These are phyloP conservation scores for Parnassius smintheus DNA, from an alignment of 2,888 invertebrate species.

Conservation along the genomic window DNA sequence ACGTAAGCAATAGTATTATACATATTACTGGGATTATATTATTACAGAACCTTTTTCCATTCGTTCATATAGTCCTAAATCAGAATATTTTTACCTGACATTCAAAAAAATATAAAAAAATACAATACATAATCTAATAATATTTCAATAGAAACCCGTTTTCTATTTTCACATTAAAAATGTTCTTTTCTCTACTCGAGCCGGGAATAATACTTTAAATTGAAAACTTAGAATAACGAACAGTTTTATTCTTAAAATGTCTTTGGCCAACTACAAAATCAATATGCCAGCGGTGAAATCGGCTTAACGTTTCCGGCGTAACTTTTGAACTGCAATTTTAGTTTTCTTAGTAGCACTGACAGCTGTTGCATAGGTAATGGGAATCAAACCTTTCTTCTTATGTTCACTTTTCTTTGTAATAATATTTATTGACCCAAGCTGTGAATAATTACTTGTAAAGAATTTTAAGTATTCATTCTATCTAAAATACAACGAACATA, in stretches of 20 bases:
- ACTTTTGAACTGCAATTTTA: constrained; percentile 27
- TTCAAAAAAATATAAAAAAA: background rate
- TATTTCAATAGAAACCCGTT: background rate
- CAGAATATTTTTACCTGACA: background rate
- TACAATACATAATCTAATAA: background rate
- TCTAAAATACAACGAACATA: too few relatives aligned
- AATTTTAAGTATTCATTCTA: too few relatives aligned
- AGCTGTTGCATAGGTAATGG: constrained; percentile 15
- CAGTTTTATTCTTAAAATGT: constrained; percentile 20
- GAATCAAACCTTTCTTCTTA: constrained; percentile 5
- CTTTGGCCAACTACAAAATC: constrained; percentile 21
- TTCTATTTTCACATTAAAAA: too few relatives aligned
- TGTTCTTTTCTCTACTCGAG: too few relatives aligned
- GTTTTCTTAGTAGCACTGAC: constrained; percentile 24
- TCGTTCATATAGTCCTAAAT: too few relatives aligned
- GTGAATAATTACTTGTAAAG: too few relatives aligned
- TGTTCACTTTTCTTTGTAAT: background rate
- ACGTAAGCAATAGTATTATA: too few relatives aligned
- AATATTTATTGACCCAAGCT: too few relatives aligned
- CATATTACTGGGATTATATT: too few relatives aligned
- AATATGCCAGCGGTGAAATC: constrained; percentile 24
- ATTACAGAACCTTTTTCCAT: too few relatives aligned
- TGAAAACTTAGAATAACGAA: constrained; percentile 11
- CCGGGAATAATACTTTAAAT: constrained; percentile 3
- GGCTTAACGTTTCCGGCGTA: constrained; percentile 26